Conservation (phyloP, 2,113 vertebrate species). For the Bostrychus sinensis region DNA sequence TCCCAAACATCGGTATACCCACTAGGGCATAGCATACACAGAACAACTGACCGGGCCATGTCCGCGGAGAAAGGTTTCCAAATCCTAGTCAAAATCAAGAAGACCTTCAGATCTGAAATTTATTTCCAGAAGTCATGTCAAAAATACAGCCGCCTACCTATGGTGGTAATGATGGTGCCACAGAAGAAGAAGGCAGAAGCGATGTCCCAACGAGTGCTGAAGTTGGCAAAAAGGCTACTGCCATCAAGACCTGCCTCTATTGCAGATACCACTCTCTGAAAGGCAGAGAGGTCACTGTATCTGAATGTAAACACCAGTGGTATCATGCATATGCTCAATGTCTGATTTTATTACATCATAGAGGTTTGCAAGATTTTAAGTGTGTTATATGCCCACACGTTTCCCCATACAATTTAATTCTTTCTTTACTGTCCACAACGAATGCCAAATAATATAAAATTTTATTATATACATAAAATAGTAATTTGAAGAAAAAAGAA, state of each 20-base stretch:
- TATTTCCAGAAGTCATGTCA: background rate
- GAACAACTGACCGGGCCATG: constrained; percentile 84
- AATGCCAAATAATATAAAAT: no score
- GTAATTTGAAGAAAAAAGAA: no score
- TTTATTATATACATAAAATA: no score
- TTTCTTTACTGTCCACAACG: no score
- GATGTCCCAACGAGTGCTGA: constrained; percentile 84
- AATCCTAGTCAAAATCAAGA: constrained; percentile 78
- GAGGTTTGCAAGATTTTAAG: no score
- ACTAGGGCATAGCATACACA: constrained; percentile 91
- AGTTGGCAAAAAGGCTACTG: constrained; percentile 67
- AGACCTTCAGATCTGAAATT: background rate
- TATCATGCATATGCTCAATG: no score
- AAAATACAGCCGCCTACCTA: constrained; percentile 72
- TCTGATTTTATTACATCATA: no score
- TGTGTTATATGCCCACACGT: no score
- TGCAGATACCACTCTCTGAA: constrained; percentile 81
- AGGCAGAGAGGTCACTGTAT: background rate
- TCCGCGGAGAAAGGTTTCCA: constrained; percentile 87
- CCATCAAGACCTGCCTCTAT: constrained; percentile 84
- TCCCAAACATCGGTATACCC: constrained; percentile 92
- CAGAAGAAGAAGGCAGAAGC: constrained; percentile 90
- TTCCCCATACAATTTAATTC: no score
- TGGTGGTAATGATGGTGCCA: constrained; percentile 92
- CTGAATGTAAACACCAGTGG: no score